Evolutionary conservation across 2,888 invertebrate species (phyloP).

Genomic region (Adela reaumurella): DNA sequence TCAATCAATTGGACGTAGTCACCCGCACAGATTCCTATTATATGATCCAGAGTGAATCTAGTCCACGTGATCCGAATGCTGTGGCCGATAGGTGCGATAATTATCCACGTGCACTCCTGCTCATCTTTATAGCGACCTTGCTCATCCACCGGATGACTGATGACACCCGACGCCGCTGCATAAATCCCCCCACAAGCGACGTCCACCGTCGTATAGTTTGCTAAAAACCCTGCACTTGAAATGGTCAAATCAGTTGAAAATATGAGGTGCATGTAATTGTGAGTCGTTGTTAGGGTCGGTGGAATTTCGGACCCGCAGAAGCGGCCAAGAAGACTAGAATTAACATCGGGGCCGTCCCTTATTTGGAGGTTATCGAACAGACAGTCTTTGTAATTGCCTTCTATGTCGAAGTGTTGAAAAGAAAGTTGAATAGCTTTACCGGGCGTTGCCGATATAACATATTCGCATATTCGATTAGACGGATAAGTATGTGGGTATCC

Average conservation of each 20-base stretch:
- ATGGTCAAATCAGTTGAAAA: conserved; percentile 60
- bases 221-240: conserved; percentile 66
- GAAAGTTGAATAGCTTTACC: conserved; percentile 64
- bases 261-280: conserved; percentile 68
- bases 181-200: conserved; percentile 74
- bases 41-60: conserved; percentile 63
- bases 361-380: conserved; percentile 53
- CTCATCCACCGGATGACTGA: conserved; percentile 56
- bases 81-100: conserved; percentile 65
- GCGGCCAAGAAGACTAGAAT: conserved; percentile 61
- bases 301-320: conserved; percentile 64
- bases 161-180: conserved; percentile 55
- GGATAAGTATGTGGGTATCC: conserved; percentile 72
- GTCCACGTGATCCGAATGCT: conserved; percentile 72
- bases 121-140: conserved; percentile 38
- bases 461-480: conserved; percentile 60
- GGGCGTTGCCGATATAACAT: conserved; percentile 60
- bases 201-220: conserved; percentile 67
- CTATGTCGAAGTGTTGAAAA: conserved; percentile 66
- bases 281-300: conserved; percentile 60
- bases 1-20: conserved; percentile 73
- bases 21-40: conserved; percentile 44
- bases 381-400: conserved; percentile 32
- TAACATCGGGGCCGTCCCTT: conserved; percentile 65
- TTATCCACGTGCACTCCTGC: conserved; percentile 68